Conservation (phyloP, 2,888 invertebrate genomes). For the Caenorhabditis imperialis region DNA sequence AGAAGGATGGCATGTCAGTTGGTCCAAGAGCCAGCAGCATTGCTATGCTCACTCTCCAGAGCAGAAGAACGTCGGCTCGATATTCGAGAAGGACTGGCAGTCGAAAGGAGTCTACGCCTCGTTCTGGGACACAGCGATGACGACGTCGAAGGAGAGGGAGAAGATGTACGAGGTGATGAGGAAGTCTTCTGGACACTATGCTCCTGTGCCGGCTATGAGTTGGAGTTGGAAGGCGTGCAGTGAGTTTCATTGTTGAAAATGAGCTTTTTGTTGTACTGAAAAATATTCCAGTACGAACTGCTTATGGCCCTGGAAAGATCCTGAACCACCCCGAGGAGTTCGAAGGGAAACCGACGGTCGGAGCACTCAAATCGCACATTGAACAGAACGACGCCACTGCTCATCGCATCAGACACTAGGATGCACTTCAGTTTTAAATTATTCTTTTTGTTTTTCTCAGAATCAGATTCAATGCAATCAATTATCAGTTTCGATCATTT, state of each 20-base stretch:
- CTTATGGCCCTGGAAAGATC: conserved; percentile 42
- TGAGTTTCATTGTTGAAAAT: conserved; percentile 24
- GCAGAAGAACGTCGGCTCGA: conserved; percentile 18
- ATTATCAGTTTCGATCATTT: background rate
- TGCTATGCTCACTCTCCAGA: conserved; percentile 35
- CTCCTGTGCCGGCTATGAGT: conserved; percentile 10
- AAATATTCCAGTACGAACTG: conserved; percentile 27
- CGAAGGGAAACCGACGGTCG: conserved; percentile 30
- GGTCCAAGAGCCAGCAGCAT: conserved; percentile 41
- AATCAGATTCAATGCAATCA: too few relatives aligned
- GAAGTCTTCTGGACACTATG: background rate
- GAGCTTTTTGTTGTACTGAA: too few relatives aligned
- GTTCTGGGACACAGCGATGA: conserved; percentile 55
- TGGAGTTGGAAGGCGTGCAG: conserved; percentile 49
- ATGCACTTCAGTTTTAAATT: background rate
- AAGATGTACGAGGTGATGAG: background rate
- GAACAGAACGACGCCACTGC: conserved; percentile 2
- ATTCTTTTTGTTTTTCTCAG: too few relatives aligned
- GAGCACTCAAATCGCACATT: conserved; percentile 11
- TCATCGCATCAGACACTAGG: background rate
- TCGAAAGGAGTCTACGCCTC: conserved; percentile 20
- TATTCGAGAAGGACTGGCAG: conserved; percentile 41
- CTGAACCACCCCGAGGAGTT: conserved; percentile 29
- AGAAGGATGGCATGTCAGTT: conserved; percentile 54
- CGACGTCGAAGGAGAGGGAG: conserved; percentile 28